Percentiles rank a stretch among this genome's conserved stretches.
phyloP scores from a whole-genome alignment of 2,113 vertebrate genomes.

The Notothenia coriiceps region DNA sequence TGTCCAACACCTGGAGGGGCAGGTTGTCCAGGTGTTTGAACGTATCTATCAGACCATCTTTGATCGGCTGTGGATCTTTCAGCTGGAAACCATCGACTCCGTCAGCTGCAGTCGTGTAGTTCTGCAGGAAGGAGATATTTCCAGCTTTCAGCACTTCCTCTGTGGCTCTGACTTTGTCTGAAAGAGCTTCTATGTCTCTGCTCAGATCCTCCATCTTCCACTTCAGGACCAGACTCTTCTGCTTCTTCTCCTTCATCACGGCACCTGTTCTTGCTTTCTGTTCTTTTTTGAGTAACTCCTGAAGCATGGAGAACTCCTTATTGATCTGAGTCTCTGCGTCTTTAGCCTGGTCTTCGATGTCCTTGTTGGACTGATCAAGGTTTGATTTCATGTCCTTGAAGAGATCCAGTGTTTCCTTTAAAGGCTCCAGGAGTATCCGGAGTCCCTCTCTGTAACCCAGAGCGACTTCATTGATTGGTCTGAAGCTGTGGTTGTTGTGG shows the following conservation, averaged over 20 bases:
- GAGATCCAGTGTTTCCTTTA: neutral
- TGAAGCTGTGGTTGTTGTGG: neutral
- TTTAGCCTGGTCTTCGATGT: neutral
- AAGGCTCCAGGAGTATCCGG: neutral
- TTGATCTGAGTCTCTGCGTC: neutral
- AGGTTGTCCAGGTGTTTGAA: conserved; percentile 15
- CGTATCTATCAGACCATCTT: neutral
- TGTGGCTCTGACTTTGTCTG: neutral
- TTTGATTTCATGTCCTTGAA: neutral
- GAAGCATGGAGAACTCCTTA: neutral
- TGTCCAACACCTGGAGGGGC: neutral
- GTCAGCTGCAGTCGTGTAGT: neutral
- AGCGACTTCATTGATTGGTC: neutral
- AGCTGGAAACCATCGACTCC: accelerated
- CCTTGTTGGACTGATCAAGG: neutral
- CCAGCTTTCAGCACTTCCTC: neutral
- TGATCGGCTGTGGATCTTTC: neutral
- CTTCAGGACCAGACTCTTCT: neutral
- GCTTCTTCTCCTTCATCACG: neutral
- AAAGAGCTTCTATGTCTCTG: neutral
- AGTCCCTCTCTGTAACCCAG: accelerated
- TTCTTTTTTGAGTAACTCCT: neutral
- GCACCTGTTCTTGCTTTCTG: accelerated
- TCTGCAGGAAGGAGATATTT: neutral
- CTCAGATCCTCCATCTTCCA: neutral